Conservation (phyloP, 2,797 vertebrate species). For the Bovichtus diacanthus region DNA sequence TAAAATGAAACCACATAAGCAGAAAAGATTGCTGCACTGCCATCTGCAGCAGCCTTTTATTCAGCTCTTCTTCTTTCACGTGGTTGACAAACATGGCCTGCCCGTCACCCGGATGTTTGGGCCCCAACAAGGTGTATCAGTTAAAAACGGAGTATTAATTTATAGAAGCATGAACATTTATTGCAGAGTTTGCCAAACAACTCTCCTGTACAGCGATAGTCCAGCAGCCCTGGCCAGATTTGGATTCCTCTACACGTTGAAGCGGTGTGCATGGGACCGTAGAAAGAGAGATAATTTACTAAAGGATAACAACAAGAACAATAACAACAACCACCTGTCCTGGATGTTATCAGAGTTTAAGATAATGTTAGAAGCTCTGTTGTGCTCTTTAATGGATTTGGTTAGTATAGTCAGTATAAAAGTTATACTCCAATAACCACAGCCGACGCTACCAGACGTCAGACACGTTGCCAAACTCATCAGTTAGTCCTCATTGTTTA, state of each 20-base stretch:
- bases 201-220: neutral
- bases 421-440: neutral
- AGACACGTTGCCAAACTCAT: neutral
- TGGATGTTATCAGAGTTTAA: neutral
- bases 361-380: neutral
- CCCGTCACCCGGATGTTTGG: constrained; percentile 26
- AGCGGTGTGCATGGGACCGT: too few species aligned
- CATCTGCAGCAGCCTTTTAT: constrained; percentile 59
- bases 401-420: too few species aligned
- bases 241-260: neutral
- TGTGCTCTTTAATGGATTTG: neutral
- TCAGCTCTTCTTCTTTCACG: constrained; percentile 48
- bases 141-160: constrained; percentile 30
- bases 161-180: constrained; percentile 11
- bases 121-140: constrained; percentile 26
- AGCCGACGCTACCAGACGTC: neutral
- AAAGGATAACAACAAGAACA: too few species aligned
- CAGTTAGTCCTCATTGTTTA: neutral
- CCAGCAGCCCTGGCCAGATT: constrained; percentile 5
- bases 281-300: neutral
- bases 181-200: constrained; percentile 21
- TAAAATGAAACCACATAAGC: constrained; percentile 63
- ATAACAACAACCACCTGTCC: too few species aligned
- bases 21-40: constrained; percentile 72
- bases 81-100: constrained; percentile 44